phyloP scores from a whole-genome alignment of 2,797 vertebrate genomes.

The Pangasius mekongensis region DNA sequence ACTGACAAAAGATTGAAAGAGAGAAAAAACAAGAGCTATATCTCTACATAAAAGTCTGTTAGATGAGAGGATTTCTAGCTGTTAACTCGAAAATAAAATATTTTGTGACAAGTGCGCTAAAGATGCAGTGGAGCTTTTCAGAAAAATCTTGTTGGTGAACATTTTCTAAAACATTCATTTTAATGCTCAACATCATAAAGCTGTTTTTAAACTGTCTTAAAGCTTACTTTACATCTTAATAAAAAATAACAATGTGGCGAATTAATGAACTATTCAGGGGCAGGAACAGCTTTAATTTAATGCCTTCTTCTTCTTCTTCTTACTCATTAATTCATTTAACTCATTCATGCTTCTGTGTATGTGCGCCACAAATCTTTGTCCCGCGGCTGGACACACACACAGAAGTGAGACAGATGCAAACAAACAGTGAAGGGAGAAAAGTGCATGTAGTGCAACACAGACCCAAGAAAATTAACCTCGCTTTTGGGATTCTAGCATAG shows the following conservation, averaged over 20 bases:
- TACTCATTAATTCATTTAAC: constrained; percentile 15
- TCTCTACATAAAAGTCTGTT: constrained; percentile 1
- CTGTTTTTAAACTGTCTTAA: background rate
- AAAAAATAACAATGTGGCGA: background rate
- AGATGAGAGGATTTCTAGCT: background rate
- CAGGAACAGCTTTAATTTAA: background rate
- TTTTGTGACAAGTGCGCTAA: constrained; percentile 25
- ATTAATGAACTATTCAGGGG: constrained; percentile 10
- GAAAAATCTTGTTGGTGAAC: background rate
- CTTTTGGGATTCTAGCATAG: constrained; percentile 54
- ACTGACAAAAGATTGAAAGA: constrained; percentile 8
- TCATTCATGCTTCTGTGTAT: constrained; percentile 60
- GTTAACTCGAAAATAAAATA: constrained; percentile 20
- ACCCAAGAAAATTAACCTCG: constrained; percentile 62
- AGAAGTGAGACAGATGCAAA: constrained; percentile 21
- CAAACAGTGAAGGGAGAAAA: constrained; percentile 42
- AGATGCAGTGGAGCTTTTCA: constrained; percentile 59
- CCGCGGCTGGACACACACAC: background rate
- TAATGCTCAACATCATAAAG: background rate
- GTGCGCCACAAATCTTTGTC: constrained; percentile 2
- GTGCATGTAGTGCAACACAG: constrained; percentile 31
- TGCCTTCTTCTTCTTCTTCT: background rate
- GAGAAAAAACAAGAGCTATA: background rate
- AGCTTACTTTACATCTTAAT: background rate
- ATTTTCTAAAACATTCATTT: constrained; percentile 9